A percentile compares a stretch with the other conserved stretches of the same genome.
Evolutionary conservation across 2,113 vertebrate genomes (phyloP).

Genomic region (Cichladusa arquata): DNA sequence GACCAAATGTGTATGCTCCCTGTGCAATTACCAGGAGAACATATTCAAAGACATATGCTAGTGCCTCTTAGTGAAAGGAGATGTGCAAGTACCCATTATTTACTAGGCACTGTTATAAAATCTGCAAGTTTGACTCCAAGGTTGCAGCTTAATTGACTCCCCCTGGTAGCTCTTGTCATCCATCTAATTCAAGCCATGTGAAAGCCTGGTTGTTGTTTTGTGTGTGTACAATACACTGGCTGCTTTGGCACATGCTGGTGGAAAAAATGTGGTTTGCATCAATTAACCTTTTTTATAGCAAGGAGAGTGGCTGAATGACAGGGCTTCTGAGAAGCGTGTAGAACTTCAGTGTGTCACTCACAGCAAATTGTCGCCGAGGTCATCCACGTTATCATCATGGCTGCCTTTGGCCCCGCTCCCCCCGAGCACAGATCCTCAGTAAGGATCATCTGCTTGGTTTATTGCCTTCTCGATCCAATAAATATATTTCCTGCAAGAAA

Average conservation of each 20-base stretch:
- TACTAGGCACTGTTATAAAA: conserved; percentile 64
- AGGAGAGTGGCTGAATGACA: conserved; percentile 64
- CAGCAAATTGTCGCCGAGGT: conserved; percentile 64
- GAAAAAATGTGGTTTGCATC: conserved; percentile 72
- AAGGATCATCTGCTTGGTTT: conserved; percentile 57
- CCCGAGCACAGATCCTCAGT: neutral
- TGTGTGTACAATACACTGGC: neutral
- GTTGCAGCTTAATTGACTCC: conserved; percentile 58
- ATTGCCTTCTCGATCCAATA: conserved; percentile 52
- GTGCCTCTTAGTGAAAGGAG: conserved; percentile 67
- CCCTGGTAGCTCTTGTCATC: conserved; percentile 52
- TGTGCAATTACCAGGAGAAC: conserved; percentile 60
- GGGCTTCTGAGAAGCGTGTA: conserved; percentile 61
- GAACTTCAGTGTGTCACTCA: conserved; percentile 57
- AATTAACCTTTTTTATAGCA: conserved; percentile 73
- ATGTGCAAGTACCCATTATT: conserved; percentile 63
- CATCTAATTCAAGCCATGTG: conserved; percentile 35
- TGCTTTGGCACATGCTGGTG: conserved; percentile 48
- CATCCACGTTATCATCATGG: conserved; percentile 21
- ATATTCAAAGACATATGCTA: conserved; percentile 64
- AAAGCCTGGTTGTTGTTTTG: conserved; percentile 26
- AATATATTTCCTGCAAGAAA: conserved; percentile 43
- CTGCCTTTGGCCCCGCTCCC: conserved; percentile 37
- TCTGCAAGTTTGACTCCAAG: conserved; percentile 67
- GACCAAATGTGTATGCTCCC: conserved; percentile 49